Evolutionary conservation across 2,113 vertebrate genomes (phyloP).

Genomic region (Ceyx cyanopectus): DNA sequence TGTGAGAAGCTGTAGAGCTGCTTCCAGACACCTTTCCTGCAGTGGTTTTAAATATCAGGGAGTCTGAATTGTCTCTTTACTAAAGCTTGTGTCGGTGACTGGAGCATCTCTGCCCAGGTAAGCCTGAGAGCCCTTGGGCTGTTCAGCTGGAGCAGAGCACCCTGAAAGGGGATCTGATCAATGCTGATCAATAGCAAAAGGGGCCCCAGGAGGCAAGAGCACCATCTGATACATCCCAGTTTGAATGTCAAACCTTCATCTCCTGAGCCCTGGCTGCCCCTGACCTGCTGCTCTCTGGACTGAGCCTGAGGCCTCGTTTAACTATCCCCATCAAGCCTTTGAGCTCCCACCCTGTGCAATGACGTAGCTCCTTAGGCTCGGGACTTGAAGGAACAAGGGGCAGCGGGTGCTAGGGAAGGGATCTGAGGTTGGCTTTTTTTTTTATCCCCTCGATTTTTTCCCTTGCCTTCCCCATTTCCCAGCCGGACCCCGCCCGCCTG

Average conservation of each 20-base stretch:
- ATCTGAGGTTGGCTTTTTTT: background rate
- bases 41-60: fast-evolving
- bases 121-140: background rate
- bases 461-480: background rate
- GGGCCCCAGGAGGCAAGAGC: too few relatives aligned
- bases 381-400: background rate
- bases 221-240: background rate
- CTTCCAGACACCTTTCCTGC: background rate
- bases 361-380: too few relatives aligned
- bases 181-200: too few relatives aligned
- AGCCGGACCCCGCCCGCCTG: background rate
- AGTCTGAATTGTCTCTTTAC: background rate
- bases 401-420: background rate
- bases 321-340: too few relatives aligned
- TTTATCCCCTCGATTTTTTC: background rate
- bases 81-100: background rate
- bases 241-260: background rate
- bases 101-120: background rate
- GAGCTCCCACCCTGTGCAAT: too few relatives aligned
- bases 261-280: background rate
- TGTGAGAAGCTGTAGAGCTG: background rate
- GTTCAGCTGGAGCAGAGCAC: background rate
- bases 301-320: too few relatives aligned
- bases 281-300: too few relatives aligned
- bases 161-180: too few relatives aligned